These are phyloP conservation scores for Zingel zingel DNA, from an alignment of 2,113 vertebrate species.

Conservation along the genomic window DNA sequence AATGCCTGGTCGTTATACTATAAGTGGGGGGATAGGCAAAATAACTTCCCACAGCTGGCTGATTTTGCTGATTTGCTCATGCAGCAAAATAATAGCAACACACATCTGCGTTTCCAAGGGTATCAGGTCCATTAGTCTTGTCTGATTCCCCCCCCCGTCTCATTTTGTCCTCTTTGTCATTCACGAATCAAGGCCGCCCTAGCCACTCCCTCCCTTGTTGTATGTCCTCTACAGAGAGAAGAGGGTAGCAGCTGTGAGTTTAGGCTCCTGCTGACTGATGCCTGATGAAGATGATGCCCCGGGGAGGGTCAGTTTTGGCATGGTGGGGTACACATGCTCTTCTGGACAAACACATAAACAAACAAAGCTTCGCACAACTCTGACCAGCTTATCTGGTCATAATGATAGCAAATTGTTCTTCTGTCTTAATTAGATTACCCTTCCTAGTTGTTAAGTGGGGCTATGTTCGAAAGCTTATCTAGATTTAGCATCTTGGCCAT, in stretches of 20 bases:
- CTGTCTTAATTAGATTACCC: conserved; percentile 54
- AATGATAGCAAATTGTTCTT: conserved; percentile 44
- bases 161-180: conserved; percentile 83
- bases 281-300: conserved; percentile 64
- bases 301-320: conserved; percentile 69
- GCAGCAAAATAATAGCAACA: conserved; percentile 61
- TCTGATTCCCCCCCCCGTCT: conserved; percentile 30
- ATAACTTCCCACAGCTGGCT: conserved; percentile 29
- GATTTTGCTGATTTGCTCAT: conserved; percentile 50
- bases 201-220: conserved; percentile 72
- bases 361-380: conserved; percentile 35
- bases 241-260: conserved; percentile 75
- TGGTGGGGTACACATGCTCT: conserved; percentile 49
- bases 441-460: conserved; percentile 17
- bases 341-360: conserved; percentile 45
- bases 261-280: conserved; percentile 69
- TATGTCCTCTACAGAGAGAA: conserved; percentile 65
- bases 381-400: conserved; percentile 45
- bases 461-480: conserved; percentile 61
- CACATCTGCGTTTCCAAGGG: conserved; percentile 62
- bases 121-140: conserved; percentile 43
- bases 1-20: conserved; percentile 11
- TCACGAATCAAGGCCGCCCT: conserved; percentile 76
- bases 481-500: conserved; percentile 46
- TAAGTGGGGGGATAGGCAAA: conserved; percentile 6